phyloP scores from a whole-genome alignment of 1,140 invertebrate species.

The Lutraria rhynchaena region DNA sequence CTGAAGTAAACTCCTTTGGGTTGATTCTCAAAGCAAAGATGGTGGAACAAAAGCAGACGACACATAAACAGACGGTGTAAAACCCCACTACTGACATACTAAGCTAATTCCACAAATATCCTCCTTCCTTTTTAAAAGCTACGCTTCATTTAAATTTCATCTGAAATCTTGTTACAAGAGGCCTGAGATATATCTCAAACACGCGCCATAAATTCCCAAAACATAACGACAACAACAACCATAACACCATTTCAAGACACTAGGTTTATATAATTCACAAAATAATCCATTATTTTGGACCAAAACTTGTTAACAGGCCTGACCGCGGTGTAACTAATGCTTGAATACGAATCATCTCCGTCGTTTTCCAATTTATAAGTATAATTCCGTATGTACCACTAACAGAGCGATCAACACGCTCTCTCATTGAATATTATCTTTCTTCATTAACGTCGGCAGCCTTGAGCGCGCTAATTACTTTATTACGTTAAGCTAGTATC shows the following conservation, averaged over 20 bases:
- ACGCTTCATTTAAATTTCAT: conserved; percentile 14
- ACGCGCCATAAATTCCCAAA: too few species aligned
- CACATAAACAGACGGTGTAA: conserved; percentile 18
- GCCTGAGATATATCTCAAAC: not conserved
- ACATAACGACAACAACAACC: not conserved
- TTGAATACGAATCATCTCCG: not conserved
- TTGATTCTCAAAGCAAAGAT: not conserved
- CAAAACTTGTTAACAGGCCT: not conserved
- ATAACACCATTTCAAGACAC: not conserved
- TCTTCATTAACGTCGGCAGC: conserved; percentile 15
- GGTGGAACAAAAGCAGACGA: conserved; percentile 13
- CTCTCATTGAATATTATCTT: conserved; percentile 11
- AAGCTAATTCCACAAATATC: conserved; percentile 20
- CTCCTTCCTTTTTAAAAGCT: not conserved
- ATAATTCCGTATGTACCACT: conserved; percentile 1
- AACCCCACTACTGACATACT: conserved; percentile 28
- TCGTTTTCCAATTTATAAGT: conserved; percentile 8
- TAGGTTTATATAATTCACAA: not conserved
- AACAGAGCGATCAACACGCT: conserved; percentile 9
- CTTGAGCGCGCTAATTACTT: conserved; percentile 29
- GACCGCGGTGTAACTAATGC: not conserved
- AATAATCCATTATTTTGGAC: not conserved
- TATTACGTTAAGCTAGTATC: conserved; percentile 8
- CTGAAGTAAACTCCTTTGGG: not conserved
- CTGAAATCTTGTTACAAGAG: not conserved